Base-by-base conservation (phyloP, 2,888 invertebrate species). In the Hedychridium roseum region DNA sequence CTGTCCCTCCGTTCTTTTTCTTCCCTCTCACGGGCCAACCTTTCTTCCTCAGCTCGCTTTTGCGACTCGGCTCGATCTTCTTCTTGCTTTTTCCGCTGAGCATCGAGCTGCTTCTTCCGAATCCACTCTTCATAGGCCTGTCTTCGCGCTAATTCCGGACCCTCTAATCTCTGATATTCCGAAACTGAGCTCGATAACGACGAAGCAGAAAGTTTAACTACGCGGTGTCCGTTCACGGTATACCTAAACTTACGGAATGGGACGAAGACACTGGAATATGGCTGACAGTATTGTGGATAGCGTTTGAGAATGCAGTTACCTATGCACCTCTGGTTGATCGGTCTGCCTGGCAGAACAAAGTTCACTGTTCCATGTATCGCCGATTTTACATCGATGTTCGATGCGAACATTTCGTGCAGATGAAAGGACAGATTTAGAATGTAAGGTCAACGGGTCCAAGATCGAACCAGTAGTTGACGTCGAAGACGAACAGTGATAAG, bases 121-220 rank as follows among this genome's bases (percentile, higher is more conserved):
- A 85, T 62, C 87, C 88, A 86, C 21, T 84, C 81, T 57, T 83
- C 80, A 62, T 83, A 80, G 2, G 78, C 64, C 0, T 80, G 74
- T 1, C 77, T 79, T 3, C 74, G 62, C 0, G 76, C 40, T 1
- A 56, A 31, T 0, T 50, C 54, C 0, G 31, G 4, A 2, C 64
- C 65, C 31, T 54, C 61, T 20, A 60, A 43, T 0, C 7, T 36
- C 16, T 23, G 20, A 16, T 34, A 43, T 3, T 57, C 57, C 17
- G 60, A 60, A 2, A 60, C 41, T 15, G 58, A 47, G 39, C 57
- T 59, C 17, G 70, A 56, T 1, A 62, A 34, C 4, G 72, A 70
- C 1, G 62, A 39, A n/a, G 57, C 46, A 2, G 71, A 66, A 20
- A 62, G 53, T 43, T 68, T 64, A 5, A 67, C 58, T 9, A 69